Evolutionary conservation across 2,888 invertebrate species (phyloP).

Genomic region (Penaeus monodon): DNA sequence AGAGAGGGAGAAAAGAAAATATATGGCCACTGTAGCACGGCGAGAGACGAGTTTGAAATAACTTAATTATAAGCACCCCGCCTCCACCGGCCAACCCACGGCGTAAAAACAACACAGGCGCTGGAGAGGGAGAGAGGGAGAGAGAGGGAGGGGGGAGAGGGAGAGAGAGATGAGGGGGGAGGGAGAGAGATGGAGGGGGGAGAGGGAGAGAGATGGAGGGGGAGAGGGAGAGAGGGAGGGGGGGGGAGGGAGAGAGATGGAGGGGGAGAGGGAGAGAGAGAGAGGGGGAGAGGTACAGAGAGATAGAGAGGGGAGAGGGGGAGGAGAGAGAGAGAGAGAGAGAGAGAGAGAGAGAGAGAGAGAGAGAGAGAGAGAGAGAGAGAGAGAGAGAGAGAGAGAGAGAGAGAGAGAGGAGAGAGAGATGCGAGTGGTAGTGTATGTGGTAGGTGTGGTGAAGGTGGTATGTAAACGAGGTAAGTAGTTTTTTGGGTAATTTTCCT

Average conservation of each 20-base stretch:
- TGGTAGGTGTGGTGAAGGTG: too few species aligned
- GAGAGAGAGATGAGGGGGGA: not conserved
- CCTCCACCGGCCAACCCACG: not conserved
- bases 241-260: not conserved
- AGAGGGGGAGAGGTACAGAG: not conserved
- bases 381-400: not conserved
- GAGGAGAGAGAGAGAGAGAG: too few species aligned
- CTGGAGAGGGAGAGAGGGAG: not conserved
- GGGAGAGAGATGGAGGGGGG: not conserved
- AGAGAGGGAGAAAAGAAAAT: not conserved
- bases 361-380: not conserved
- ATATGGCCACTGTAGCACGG: conserved; percentile 18
- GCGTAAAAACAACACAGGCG: conserved; percentile 30
- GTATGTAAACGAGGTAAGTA: too few species aligned
- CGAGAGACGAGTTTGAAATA: conserved; percentile 18
- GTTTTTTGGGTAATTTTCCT: too few species aligned
- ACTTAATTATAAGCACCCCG: conserved; percentile 36
- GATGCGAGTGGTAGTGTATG: too few species aligned
- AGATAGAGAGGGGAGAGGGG: not conserved
- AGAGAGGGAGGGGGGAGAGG: not conserved
- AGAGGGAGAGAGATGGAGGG: too few species aligned
- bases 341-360: too few species aligned
- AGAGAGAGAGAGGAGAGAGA: too few species aligned
- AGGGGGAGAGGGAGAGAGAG: too few species aligned
- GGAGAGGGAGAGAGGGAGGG: not conserved